Evolutionary conservation across 2,797 vertebrate species (phyloP).

Genomic region (Nyctalus aviator): DNA sequence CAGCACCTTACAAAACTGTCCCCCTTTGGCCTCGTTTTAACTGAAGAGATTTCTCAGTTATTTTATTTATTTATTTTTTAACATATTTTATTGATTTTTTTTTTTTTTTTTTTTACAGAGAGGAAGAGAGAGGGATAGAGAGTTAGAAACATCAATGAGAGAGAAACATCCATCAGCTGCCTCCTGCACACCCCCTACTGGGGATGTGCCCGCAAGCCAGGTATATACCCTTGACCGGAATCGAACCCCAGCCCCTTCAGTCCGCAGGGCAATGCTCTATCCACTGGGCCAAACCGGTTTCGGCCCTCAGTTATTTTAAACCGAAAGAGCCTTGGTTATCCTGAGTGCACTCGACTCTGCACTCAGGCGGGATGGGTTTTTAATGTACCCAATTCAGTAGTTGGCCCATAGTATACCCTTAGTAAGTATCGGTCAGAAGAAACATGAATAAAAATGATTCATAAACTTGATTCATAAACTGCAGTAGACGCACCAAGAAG

Average conservation of each 20-base stretch:
- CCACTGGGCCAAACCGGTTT: no score
- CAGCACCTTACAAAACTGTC: conserved; percentile 22
- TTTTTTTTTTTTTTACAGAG: no score
- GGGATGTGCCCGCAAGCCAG: no score
- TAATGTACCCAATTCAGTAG: not conserved
- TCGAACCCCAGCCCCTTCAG: no score
- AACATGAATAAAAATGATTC: not conserved
- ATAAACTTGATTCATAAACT: not conserved
- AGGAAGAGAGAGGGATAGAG: no score
- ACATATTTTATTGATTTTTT: no score
- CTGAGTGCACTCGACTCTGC: not conserved
- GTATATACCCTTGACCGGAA: no score
- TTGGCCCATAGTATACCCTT: not conserved
- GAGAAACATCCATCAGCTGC: no score
- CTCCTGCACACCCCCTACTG: no score
- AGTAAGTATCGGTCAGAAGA: not conserved
- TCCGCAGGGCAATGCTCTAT: no score
- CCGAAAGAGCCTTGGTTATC: conserved; percentile 9
- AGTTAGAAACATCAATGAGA: no score
- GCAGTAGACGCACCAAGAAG: not conserved
- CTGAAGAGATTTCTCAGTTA: conserved; percentile 1
- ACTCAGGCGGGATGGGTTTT: not conserved
- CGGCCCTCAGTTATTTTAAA: conserved; percentile 15
- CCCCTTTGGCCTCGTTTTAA: not conserved
- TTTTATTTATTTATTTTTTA: not conserved